Conservation (phyloP, 2,797 vertebrate genomes). For the Enteromius anoplus region DNA sequence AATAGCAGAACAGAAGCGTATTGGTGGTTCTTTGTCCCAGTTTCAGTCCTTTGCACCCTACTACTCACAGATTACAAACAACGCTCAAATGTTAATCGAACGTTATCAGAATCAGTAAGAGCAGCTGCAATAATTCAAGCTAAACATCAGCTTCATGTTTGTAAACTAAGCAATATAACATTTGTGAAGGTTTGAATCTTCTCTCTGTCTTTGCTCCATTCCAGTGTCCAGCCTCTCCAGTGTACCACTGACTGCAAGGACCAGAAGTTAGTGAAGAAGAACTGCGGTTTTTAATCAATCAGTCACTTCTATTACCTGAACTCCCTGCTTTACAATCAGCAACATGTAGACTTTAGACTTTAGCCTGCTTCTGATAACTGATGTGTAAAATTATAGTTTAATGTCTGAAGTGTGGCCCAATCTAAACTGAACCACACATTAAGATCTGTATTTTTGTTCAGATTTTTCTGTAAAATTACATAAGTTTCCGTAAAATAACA, state of each 20-base stretch:
- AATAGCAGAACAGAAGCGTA: background rate
- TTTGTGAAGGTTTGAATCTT: background rate
- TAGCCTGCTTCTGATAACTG: background rate
- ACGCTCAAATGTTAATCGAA: background rate
- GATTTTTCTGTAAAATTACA: no score
- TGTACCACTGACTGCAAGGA: conserved; percentile 75
- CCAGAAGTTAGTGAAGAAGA: conserved; percentile 72
- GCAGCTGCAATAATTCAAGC: background rate
- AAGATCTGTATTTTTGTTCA: background rate
- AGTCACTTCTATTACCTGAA: background rate
- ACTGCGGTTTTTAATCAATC: background rate
- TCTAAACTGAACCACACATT: background rate
- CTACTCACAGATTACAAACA: background rate
- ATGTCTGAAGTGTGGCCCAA: background rate
- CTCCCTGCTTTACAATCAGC: background rate
- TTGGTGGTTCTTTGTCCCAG: background rate
- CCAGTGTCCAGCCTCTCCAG: conserved; percentile 76
- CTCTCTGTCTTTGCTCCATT: conserved; percentile 32
- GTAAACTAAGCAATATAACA: background rate
- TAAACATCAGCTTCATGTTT: background rate
- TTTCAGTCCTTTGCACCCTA: background rate
- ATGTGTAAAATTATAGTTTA: background rate
- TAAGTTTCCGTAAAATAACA: background rate
- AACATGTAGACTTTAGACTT: conserved; percentile 17
- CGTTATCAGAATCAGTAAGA: background rate